These are phyloP conservation scores for Seison nebaliae DNA, from an alignment of 1,140 invertebrate species.

Conservation along the genomic window DNA sequence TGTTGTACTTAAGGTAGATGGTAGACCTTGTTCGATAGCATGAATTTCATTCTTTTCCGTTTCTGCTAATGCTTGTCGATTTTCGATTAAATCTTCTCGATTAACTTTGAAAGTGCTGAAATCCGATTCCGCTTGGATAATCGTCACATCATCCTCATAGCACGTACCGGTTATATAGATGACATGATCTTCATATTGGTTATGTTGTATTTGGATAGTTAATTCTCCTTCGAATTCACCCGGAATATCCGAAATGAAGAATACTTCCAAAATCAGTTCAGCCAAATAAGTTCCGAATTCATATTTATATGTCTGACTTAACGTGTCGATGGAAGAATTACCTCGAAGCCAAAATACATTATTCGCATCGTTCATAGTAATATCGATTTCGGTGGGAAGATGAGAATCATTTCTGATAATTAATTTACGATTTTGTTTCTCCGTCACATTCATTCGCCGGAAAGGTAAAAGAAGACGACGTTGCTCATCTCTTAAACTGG, in stretches of 20 bases:
- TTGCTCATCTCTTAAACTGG: conserved; percentile 23
- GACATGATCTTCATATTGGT: conserved; percentile 27
- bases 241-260: too few species aligned
- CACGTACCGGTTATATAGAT: conserved; percentile 25
- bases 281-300: too few species aligned
- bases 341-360: conserved; percentile 1
- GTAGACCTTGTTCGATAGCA: conserved; percentile 4
- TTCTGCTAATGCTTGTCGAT: not conserved
- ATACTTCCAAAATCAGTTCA: too few species aligned
- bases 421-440: conserved; percentile 19
- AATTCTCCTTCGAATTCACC: too few species aligned
- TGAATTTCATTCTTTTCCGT: conserved; percentile 1
- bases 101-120: too few species aligned
- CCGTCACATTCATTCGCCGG: conserved; percentile 20
- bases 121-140: too few species aligned
- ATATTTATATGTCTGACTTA: too few species aligned
- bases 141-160: conserved; percentile 26
- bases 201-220: too few species aligned
- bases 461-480: conserved; percentile 25
- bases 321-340: too few species aligned
- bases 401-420: conserved; percentile 24
- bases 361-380: conserved; percentile 5
- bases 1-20: too few species aligned
- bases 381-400: conserved; percentile 23
- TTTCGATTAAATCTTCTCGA: too few species aligned